Percentiles rank a stretch among this genome's conserved stretches.
These are phyloP conservation scores for Hydrochoerus hydrochaeris DNA, from an alignment of 2,113 vertebrate genomes.

Conservation along the genomic window DNA sequence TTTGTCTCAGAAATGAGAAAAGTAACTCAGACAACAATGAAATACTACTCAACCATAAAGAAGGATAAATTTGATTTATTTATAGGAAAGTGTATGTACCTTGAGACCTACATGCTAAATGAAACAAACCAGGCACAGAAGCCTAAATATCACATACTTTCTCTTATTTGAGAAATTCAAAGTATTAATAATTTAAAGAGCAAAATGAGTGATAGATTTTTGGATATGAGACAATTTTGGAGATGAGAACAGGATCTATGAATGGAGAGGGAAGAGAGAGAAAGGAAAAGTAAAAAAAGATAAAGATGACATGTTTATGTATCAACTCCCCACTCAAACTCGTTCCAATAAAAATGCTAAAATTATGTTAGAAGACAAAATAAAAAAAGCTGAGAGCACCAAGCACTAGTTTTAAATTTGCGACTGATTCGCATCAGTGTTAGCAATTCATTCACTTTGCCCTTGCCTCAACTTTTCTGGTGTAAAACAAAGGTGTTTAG, in stretches of 20 bases:
- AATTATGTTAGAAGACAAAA: not conserved
- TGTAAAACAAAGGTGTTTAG: slow-evolving; percentile 12
- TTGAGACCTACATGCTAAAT: not conserved
- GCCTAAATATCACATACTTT: not conserved
- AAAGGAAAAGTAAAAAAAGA: not conserved
- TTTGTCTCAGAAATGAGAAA: not conserved
- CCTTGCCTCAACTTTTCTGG: not conserved
- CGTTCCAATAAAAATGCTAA: not conserved
- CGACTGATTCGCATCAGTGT: not conserved
- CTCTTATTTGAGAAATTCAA: not conserved
- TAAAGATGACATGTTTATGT: not conserved
- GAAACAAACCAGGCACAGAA: not conserved
- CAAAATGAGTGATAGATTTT: not conserved
- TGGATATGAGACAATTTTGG: not conserved
- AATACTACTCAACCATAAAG: not conserved
- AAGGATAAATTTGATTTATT: not conserved
- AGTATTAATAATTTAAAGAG: not conserved
- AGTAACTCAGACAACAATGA: not conserved
- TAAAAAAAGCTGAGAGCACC: not conserved
- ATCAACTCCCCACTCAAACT: not conserved
- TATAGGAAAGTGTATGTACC: not conserved
- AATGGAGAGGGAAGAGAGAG: not conserved
- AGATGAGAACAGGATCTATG: not conserved
- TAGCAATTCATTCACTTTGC: not conserved
- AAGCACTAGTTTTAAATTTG: not conserved